Evolutionary conservation across 2,888 invertebrate species (phyloP), one percentile per base, ranked within the genome.

Genomic region (Maniola hyperantus): DNA sequence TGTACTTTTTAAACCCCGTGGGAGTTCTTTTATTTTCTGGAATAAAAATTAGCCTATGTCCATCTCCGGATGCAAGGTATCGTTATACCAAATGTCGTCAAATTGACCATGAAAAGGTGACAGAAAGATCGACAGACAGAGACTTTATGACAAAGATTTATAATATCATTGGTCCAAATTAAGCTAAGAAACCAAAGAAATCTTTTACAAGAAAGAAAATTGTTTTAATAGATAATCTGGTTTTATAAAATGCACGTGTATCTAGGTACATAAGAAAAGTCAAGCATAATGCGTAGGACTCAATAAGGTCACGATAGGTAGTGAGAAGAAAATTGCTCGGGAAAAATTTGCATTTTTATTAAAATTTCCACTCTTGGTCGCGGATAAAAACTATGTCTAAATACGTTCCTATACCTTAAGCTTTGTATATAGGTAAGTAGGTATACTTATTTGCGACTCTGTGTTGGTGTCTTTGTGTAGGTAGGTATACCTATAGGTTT

Each of bases 311-410:
- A 78, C 82, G 81, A 84, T 82, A 83, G 81, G 84, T 82, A 83
- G 44, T 42, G 82, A 82, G 82, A 84, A 85, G 87, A 84, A 91
- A 89, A 90, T 90, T 88, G 88, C 84, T 82, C 69, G 78, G 80
- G 81, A 83, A 84, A 75, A 88, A 91, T 91, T 92, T 87, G 85
- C 91, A 91, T 92, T 88, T 92, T 91, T 91, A 91, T 91, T 89
- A 90, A 89, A 91, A 84, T 89, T 90, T 89, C 88, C 85, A 89
- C 86, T 89, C 86, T 83, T 84, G 85, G 83, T 80, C 83, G 82
- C 79, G 84, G 84, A 87, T 87, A 84, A 87, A 70, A 88, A 89
- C 87, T 89, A 87, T 85, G 83, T 85, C 82, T 87, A 86, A 87
- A 84, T 87, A 87, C 82, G 80, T 85, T 2, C 26, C 2, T 26